Base-by-base conservation (phyloP, 2,888 invertebrate genomes). In the Leptinotarsa juncta region DNA sequence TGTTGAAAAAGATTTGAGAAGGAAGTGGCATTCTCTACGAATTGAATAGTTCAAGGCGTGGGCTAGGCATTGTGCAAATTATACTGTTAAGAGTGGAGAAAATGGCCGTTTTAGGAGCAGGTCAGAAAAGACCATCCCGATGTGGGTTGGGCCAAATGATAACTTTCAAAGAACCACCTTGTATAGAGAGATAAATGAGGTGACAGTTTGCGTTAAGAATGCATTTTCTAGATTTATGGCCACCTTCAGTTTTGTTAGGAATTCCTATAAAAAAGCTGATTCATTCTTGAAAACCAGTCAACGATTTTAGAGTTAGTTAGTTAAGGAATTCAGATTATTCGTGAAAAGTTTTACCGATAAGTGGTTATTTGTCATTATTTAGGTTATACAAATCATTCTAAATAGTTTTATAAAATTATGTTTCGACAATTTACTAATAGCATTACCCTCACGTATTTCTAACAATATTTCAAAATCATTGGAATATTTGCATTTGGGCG, bases 101-200 rank as follows among this genome's bases (percentile, higher is more conserved):
- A 57, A 57, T 57, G 57, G 57, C 57, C 23, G 57, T 14, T 4
- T 20, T 12, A 26, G 4, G 57, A 57, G 14, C 57, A 57, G 57
- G 57, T 57, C 57, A 57, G 23, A 57, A 57, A 23, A 14, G 57
- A 23, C 57, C 57, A 57, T 57, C 23, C 15, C 57, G 57, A 57
- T 57, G 20, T 57, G 57, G 57, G 57, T 57, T 23, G 57, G 57
- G 57, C 23, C 20, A 23, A 23, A 15, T 20, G 3, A 57, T 4
- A 0, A 3, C 3, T 15, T 57, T 15, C 57, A 4, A 23, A 57
- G 20, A 57, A 23, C 26, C 14, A 20, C 20, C 20, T 23, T 23
- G 57, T 15, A 57, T 57, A 23, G 20, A 23, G 14, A 57, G 57
- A 57, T 57, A 57, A 57, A 23, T 57, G 57, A 57, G 57, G 57